A percentile compares a stretch with the other conserved stretches of the same genome.
These are phyloP conservation scores for Drosophila sproati DNA, from an alignment of 1,140 invertebrate species.

Conservation along the genomic window DNA sequence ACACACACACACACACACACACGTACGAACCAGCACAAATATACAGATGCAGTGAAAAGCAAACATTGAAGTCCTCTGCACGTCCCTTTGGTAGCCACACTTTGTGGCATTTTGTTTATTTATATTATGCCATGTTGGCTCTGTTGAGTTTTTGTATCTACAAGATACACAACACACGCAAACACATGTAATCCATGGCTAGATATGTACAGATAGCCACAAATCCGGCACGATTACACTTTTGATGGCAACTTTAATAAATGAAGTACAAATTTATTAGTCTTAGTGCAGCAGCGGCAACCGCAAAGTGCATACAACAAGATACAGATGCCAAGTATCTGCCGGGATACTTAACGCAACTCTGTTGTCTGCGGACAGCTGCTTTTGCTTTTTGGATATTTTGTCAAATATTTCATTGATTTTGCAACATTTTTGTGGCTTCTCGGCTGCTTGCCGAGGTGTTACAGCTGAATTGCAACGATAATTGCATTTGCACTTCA, in stretches of 20 bases:
- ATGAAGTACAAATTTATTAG: slow-evolving; percentile 64
- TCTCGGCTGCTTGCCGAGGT: slow-evolving; percentile 19
- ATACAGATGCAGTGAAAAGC: slow-evolving; percentile 24
- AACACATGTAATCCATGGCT: slow-evolving; percentile 50
- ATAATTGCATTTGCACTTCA: slow-evolving; percentile 18
- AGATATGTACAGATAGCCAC: slow-evolving; percentile 45
- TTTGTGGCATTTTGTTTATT: slow-evolving; percentile 64
- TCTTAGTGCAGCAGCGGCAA: slow-evolving; percentile 35
- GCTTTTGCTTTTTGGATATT: slow-evolving; percentile 27
- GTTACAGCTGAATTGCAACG: slow-evolving; percentile 29
- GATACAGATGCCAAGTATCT: slow-evolving; percentile 15
- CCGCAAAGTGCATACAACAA: slow-evolving; percentile 52
- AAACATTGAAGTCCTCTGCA: slow-evolving; percentile 31
- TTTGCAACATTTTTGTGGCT: slow-evolving; percentile 44
- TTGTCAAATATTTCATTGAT: slow-evolving; percentile 52
- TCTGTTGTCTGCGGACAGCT: slow-evolving; percentile 18
- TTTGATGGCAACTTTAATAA: slow-evolving; percentile 68
- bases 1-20: slow-evolving; percentile 4
- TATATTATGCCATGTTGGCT: slow-evolving; percentile 55
- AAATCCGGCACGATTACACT: slow-evolving; percentile 66
- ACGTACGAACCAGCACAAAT: slow-evolving; percentile 1
- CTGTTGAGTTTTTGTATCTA: slow-evolving; percentile 58
- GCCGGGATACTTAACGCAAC: slow-evolving; percentile 38
- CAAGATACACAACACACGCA: slow-evolving; percentile 43
- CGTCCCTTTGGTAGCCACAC: slow-evolving; percentile 44